Evolutionary conservation across 2,888 invertebrate species (phyloP).

Genomic region (Platynereis dumerilii): DNA sequence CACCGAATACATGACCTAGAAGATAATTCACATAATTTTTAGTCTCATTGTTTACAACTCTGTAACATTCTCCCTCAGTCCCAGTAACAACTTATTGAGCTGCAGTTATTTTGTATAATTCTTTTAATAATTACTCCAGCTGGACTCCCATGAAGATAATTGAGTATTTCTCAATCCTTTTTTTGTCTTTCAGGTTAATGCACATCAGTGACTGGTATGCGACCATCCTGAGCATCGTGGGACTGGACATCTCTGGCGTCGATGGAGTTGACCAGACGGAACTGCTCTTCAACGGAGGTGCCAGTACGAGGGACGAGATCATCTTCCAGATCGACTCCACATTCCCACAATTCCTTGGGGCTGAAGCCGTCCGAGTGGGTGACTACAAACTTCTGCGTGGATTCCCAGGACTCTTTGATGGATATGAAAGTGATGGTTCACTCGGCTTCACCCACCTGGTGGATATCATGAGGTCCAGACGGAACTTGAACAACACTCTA

Average conservation of each 20-base stretch:
- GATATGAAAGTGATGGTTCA: slow-evolving; percentile 1
- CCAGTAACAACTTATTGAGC: no score
- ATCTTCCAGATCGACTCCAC: no score
- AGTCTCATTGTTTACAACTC: no score
- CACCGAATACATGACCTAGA: no score
- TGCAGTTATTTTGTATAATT: no score
- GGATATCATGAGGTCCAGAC: background rate
- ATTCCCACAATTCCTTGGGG: background rate
- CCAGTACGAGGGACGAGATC: background rate
- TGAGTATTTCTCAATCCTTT: no score
- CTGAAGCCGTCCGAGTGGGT: background rate
- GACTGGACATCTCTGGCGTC: background rate
- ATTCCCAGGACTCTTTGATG: background rate
- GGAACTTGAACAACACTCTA: background rate
- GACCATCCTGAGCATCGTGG: background rate
- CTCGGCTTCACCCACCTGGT: background rate
- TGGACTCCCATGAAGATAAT: no score
- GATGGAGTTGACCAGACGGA: no score
- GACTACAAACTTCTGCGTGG: background rate
- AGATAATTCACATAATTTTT: no score
- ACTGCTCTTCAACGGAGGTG: background rate
- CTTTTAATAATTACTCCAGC: no score
- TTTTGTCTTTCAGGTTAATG: no score
- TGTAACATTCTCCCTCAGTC: no score
- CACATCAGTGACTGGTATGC: background rate